Conservation (phyloP, 2,113 vertebrate species). For the Paramormyrops kingsleyae region DNA sequence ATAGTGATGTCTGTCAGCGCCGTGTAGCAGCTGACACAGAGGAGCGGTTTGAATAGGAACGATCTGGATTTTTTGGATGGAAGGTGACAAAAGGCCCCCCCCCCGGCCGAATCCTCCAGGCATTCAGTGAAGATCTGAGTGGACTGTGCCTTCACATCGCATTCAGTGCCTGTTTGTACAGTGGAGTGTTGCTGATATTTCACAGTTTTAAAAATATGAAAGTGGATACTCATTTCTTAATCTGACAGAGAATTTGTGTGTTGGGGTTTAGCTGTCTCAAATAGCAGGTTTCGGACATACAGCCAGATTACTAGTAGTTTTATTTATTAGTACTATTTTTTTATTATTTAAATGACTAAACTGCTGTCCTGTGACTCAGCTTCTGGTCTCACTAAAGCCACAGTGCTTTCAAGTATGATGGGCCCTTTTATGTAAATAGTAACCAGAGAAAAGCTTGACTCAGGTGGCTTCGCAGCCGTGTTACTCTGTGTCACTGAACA, state of each 20-base stretch:
- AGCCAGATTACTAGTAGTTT: background rate
- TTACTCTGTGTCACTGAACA: background rate
- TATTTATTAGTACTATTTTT: background rate
- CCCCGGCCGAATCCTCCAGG: background rate
- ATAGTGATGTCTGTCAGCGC: background rate
- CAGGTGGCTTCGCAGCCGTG: background rate
- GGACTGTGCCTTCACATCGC: background rate
- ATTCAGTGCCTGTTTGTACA: background rate
- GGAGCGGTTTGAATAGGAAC: background rate
- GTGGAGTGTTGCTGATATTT: background rate
- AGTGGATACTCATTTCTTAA: background rate
- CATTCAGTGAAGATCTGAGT: background rate
- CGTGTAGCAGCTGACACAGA: background rate
- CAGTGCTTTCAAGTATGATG: background rate
- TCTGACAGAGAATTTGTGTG: background rate
- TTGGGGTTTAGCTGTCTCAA: background rate
- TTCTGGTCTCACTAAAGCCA: background rate
- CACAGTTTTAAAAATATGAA: background rate
- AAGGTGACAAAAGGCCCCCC: background rate
- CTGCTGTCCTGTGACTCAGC: background rate
- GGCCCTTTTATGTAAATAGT: background rate
- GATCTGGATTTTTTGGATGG: background rate
- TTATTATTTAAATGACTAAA: background rate
- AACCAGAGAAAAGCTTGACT: background rate
- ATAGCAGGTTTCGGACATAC: background rate